Base-by-base conservation (phyloP, 1,140 invertebrate species). In the Drosophila truncata region DNA sequence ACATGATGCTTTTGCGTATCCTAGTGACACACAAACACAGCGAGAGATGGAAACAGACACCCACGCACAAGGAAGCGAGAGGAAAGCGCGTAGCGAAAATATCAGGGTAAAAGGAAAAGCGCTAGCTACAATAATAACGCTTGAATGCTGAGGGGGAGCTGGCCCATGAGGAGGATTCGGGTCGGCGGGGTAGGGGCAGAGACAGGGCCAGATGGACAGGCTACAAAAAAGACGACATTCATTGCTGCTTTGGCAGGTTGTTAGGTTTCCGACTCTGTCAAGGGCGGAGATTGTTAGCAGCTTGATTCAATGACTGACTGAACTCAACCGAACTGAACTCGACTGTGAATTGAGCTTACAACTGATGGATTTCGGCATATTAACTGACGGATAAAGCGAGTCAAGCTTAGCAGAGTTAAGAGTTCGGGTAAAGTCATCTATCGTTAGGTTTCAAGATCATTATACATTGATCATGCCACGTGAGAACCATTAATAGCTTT, bases 231-330 rank as follows among this genome's bases (percentile, higher is more conserved):
- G 80, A 88, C 83, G 84, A 83, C 83, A 87, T 74, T 87, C 85
- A 87, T 87, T 87, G 84, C 84, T 80, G 80, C 81, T 84, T 78
- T 84, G 85, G 80, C 84, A 87, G 85, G 80, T 90, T 87, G 84
- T 87, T 87, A 90, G 84, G 84, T 74, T 80, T 71, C 80, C 50
- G 61, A 67, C 60, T 58, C 72, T 55, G 80, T 80, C 63, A 75
- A 58, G 60, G 71, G 63, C 54, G 66, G 71, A 59, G 67, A 78
- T 78, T 78, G 74, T 78, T 78, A 76, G 80, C 72, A 80, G 71
- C 81, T 80, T 67, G 78, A 59, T 69, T 78, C 74, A 82, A 75
- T 82, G 82, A 60, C 63, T 71, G 59, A 80, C 64, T 76, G 71
- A 82, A 77, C 46, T 54, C 27, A 65, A 65, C 52, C 41, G 60